These are phyloP conservation scores for Electrophaes corylata DNA, from an alignment of 2,888 invertebrate species.

Conservation along the genomic window DNA sequence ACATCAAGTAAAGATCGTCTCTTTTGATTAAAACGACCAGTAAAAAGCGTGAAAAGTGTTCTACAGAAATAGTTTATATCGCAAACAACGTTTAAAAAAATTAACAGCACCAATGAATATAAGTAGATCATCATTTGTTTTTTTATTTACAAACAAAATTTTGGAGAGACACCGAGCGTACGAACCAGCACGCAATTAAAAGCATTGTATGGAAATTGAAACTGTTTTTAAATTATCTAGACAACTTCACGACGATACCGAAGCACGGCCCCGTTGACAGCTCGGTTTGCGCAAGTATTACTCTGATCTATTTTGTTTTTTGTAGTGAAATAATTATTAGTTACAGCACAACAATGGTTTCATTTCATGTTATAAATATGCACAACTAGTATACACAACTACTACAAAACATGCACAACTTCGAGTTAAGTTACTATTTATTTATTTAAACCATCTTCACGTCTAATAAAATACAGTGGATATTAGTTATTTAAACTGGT, in stretches of 20 bases:
- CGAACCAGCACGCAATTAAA: conserved; percentile 8
- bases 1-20: conserved; percentile 87
- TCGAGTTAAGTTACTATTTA: no score
- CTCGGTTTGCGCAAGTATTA: no score
- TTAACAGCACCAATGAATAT: conserved; percentile 46
- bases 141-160: conserved; percentile 4
- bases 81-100: conserved; percentile 85
- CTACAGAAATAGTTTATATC: conserved; percentile 91
- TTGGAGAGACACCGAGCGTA: conserved; percentile 2
- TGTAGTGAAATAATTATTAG: no score
- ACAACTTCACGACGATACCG: conserved; percentile 10
- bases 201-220: conserved; percentile 36
- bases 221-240: conserved; percentile 19
- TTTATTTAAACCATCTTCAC: no score
- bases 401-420: no score
- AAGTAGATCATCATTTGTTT: conserved; percentile 46
- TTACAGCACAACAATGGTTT: no score
- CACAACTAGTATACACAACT: no score
- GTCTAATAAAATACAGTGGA: no score
- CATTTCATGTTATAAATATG: no score
- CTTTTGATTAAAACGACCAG: conserved; percentile 86
- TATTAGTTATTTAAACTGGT: no score
- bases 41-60: conserved; percentile 86
- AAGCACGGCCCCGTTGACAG: no score
- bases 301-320: no score